Evolutionary conservation across 1,140 invertebrate genomes (phyloP).

Genomic region (Penaeus indicus): DNA sequence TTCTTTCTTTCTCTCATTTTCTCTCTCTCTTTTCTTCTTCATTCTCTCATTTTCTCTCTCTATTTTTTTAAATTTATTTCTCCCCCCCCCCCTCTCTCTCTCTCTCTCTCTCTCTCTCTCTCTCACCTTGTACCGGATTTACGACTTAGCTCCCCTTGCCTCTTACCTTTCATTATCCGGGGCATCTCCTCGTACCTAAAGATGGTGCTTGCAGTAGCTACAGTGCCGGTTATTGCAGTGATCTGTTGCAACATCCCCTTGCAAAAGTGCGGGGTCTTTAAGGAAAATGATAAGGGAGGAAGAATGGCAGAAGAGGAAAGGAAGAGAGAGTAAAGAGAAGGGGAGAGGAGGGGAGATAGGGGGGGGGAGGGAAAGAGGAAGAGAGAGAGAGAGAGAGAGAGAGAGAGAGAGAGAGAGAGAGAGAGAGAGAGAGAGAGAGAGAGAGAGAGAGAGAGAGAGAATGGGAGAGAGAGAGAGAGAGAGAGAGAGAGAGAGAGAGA

Average conservation of each 20-base stretch:
- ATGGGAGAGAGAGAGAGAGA: conserved; percentile 19
- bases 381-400: conserved; percentile 2
- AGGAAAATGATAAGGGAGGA: not conserved
- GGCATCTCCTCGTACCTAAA: not conserved
- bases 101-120: no score
- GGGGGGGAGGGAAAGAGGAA: not conserved
- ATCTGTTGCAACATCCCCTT: not conserved
- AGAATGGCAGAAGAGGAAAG: not conserved
- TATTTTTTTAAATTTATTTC: no score
- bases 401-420: not conserved
- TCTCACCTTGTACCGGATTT: no score
- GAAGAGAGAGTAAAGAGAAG: not conserved
- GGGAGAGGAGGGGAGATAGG: not conserved
- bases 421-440: conserved; percentile 25
- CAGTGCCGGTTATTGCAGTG: not conserved
- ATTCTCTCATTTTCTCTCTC: no score
- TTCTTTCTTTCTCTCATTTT: no score
- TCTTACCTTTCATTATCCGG: not conserved
- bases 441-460: conserved; percentile 28
- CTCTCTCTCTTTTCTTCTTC: no score
- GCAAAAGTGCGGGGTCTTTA: not conserved
- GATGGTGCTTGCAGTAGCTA: not conserved
- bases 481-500: not conserved
- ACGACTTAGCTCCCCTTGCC: no score
- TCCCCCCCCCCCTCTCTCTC: no score